Evolutionary conservation across 2,797 vertebrate genomes (phyloP).

Genomic region (Dendrocincla fuliginosa): DNA sequence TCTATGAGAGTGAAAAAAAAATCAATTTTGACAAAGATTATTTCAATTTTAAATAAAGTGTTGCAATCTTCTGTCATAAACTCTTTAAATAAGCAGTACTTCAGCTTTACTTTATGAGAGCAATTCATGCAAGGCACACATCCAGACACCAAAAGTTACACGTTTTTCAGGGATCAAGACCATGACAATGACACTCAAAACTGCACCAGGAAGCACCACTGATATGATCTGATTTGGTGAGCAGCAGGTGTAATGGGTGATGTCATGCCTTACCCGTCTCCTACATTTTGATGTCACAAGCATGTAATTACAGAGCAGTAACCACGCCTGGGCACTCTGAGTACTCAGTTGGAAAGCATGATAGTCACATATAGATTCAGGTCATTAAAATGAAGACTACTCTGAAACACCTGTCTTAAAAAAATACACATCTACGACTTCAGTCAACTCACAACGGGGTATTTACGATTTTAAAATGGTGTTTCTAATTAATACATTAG

Average conservation of each 20-base stretch:
- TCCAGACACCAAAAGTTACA: background rate
- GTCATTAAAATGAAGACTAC: constrained; percentile 30
- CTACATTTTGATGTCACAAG: background rate
- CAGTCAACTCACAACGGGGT: background rate
- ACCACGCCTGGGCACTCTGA: background rate
- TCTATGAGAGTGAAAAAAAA: background rate
- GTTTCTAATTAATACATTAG: background rate
- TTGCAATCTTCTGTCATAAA: background rate
- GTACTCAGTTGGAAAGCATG: background rate
- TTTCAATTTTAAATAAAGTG: background rate
- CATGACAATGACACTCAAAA: background rate
- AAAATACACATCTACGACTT: background rate
- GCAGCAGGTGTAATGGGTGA: background rate
- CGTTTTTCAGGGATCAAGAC: background rate
- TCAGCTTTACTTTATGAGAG: background rate
- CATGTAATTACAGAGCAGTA: background rate
- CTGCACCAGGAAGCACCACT: background rate
- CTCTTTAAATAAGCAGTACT: background rate
- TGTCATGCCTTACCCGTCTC: background rate
- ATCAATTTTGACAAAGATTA: background rate
- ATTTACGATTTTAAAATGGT: background rate
- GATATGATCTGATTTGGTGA: background rate
- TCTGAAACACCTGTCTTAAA: background rate
- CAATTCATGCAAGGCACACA: background rate
- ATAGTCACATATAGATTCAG: background rate